phyloP scores from a whole-genome alignment of 23 tunicate species.

The Trididemnum nubilum region DNA sequence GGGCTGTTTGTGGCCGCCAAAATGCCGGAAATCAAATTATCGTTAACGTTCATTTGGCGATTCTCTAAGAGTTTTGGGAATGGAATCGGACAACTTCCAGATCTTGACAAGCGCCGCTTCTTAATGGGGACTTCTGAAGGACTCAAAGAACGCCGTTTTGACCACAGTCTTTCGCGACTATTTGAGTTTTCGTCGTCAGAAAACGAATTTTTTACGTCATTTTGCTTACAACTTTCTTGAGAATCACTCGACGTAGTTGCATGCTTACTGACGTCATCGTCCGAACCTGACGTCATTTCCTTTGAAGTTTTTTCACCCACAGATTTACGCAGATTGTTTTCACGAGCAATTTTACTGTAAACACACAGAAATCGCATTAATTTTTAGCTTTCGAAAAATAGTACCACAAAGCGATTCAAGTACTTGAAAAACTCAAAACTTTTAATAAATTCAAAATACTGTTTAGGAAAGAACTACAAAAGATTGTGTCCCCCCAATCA shows the following conservation, averaged over 20 bases:
- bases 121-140: constrained; percentile 31
- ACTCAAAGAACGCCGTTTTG: constrained; percentile 32
- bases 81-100: constrained; percentile 44
- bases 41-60: background rate
- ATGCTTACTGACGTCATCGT: background rate
- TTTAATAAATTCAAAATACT: too few species aligned
- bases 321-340: background rate
- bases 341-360: constrained; percentile 20
- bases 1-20: background rate
- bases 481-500: too few species aligned
- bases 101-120: constrained; percentile 32
- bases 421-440: too few species aligned
- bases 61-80: background rate
- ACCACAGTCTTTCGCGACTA: constrained; percentile 45
- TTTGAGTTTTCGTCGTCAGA: background rate
- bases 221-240: too few species aligned
- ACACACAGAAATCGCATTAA: background rate
- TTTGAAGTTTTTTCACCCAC: background rate
- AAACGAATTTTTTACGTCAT: background rate
- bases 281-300: background rate
- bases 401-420: too few species aligned
- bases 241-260: background rate
- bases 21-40: background rate
- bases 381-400: too few species aligned
- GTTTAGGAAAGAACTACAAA: too few species aligned